Evolutionary conservation across 2,113 vertebrate species (phyloP), one percentile per base, ranked within the genome.

Genomic region (Pelusios castaneus): DNA sequence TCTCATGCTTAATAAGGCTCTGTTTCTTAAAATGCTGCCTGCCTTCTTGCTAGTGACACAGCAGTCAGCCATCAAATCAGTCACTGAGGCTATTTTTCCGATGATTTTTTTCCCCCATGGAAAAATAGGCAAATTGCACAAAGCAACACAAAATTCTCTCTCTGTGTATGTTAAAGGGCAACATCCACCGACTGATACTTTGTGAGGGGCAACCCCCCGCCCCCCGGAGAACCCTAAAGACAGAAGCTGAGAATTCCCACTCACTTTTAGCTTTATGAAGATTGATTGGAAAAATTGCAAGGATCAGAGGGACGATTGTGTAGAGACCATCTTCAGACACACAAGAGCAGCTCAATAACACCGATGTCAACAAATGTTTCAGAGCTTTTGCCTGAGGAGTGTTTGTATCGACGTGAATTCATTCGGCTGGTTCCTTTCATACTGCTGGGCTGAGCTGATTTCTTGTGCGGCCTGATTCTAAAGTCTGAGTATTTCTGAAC

Each of bases 391-490:
- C 75, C 84, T 29, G 34, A 78, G 81, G 67, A 89, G 47, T n/a
- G 8, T 9, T 86, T 92, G 54, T 88, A 0, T 14, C 85, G 79
- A 85, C 2, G 41, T 55, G 55, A 29, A 22, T 67, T 95, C 54
- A 25, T 85, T 2, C 5, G 90, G 38, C 82, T 89, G 70, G 75
- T 88, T 91, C 60, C 43, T 93, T 96, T 92, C 47, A 79, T 82
- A 88, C 38, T 78, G 22, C 80, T 94, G 73, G 51, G n/a, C 27
- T 91, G 86, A 91, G 54, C 73, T 94, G 16, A 67, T 80, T 94
- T 86, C 34, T 82, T 93, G n/a, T 76, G 6, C 79, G 87, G 91
- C 47, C 92, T 87, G 22, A 75, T 89, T 81, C 76, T 77, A 93
- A n/a, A 47, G 79, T 80, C 54, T 84, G 77, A 85, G 31, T 82